Conservation (phyloP, 2,797 vertebrate species). For the Myripristis jacobus region DNA sequence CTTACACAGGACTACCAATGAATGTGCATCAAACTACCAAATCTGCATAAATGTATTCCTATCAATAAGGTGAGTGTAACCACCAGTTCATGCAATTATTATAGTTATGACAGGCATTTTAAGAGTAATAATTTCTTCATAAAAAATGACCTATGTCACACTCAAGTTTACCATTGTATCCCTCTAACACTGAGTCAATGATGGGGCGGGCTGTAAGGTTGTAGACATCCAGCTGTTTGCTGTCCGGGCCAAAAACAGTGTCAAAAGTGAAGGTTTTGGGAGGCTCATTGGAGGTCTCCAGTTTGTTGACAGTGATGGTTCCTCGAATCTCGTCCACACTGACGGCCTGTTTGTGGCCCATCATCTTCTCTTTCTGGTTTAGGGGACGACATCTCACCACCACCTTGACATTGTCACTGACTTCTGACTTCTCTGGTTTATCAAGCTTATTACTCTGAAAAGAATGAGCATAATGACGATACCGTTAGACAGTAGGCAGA, state of each 20-base stretch:
- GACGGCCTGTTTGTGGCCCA: constrained; percentile 91
- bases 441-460: constrained; percentile 89
- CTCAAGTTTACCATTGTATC: constrained; percentile 93
- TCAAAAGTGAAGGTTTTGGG: constrained; percentile 99
- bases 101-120: not conserved
- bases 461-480: not conserved
- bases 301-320: constrained; percentile 95
- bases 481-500: no score
- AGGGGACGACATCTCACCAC: constrained; percentile 97
- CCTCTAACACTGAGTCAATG: constrained; percentile 95
- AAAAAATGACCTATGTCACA: not conserved
- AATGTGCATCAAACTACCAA: not conserved
- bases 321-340: constrained; percentile 95
- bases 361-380: constrained; percentile 93
- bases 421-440: constrained; percentile 88
- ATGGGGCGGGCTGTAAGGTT: constrained; percentile 98
- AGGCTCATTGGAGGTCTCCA: constrained; percentile 92
- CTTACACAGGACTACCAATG: no score
- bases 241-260: constrained; percentile 96
- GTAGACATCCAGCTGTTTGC: constrained; percentile 98
- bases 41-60: not conserved
- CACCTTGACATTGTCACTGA: constrained; percentile 96
- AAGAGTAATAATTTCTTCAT: not conserved
- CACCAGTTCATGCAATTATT: not conserved
- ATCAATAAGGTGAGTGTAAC: not conserved